A percentile compares a stretch with the other conserved stretches of the same genome.
Evolutionary conservation across 1,140 invertebrate genomes (phyloP).

Genomic region (Anastrepha ludens): DNA sequence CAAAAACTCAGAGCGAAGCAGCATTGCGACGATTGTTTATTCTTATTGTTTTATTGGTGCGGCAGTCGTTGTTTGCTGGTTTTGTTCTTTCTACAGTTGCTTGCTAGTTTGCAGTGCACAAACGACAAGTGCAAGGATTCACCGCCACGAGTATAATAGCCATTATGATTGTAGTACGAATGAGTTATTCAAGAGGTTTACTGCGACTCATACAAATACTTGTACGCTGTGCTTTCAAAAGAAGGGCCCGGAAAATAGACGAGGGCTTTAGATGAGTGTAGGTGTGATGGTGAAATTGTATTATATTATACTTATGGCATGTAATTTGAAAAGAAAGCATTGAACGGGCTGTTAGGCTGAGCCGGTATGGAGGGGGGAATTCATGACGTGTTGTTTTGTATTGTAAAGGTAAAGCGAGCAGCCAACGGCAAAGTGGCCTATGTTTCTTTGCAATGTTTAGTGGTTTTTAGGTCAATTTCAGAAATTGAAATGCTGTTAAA

Average conservation of each 20-base stretch:
- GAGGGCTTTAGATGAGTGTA: not conserved
- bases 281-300: conserved; percentile 36
- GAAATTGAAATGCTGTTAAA: not conserved
- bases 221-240: not conserved
- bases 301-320: conserved; percentile 9
- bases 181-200: conserved; percentile 23
- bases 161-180: not conserved
- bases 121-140: conserved; percentile 30
- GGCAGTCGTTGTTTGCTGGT: not conserved
- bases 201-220: not conserved
- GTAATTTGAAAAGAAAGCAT: conserved; percentile 41
- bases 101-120: not conserved
- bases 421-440: not conserved
- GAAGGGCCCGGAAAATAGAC: not conserved
- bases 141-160: not conserved
- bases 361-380: too few species aligned
- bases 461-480: conserved; percentile 40
- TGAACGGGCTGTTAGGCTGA: not conserved
- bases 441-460: not conserved
- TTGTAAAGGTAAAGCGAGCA: not conserved
- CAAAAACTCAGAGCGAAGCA: not conserved
- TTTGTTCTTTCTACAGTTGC: not conserved
- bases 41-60: not conserved
- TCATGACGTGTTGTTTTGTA: too few species aligned
- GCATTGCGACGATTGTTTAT: not conserved